Percentiles rank a stretch among this genome's conserved stretches.
These are phyloP conservation scores for Anthopleura sola DNA, from an alignment of 64 coral and sea anemone species.

Conservation along the genomic window DNA sequence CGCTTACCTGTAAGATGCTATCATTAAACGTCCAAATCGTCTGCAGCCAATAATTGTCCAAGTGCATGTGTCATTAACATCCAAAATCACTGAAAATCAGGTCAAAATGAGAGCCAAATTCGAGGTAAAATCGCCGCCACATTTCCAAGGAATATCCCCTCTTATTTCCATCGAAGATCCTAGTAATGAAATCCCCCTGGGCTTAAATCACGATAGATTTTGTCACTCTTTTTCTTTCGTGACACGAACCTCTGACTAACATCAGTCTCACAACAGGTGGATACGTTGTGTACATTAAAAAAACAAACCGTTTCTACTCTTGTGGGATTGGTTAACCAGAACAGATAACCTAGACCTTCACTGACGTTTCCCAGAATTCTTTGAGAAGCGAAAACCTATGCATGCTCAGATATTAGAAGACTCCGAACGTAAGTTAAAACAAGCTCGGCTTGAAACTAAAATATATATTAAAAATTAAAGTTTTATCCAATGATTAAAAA, in stretches of 20 bases:
- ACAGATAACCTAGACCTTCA: slow-evolving; percentile 14
- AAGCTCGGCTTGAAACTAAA: no score
- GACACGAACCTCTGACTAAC: neutral
- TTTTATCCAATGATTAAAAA: no score
- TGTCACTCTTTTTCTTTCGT: neutral
- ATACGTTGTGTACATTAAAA: slow-evolving; percentile 1
- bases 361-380: neutral
- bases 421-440: neutral
- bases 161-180: neutral
- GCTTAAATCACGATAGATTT: neutral
- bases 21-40: neutral
- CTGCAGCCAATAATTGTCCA: neutral
- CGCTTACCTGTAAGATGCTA: neutral
- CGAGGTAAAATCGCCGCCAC: neutral
- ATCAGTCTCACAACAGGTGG: slow-evolving; percentile 4
- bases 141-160: neutral
- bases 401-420: neutral
- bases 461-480: no score
- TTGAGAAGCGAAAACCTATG: neutral
- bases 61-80: neutral
- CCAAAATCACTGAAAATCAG: neutral
- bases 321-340: slow-evolving; percentile 8
- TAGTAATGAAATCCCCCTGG: neutral
- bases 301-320: neutral
- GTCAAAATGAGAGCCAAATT: neutral